Conservation (phyloP, 35 echinoderm and acorn worm species). For the Amphiura filiformis region DNA sequence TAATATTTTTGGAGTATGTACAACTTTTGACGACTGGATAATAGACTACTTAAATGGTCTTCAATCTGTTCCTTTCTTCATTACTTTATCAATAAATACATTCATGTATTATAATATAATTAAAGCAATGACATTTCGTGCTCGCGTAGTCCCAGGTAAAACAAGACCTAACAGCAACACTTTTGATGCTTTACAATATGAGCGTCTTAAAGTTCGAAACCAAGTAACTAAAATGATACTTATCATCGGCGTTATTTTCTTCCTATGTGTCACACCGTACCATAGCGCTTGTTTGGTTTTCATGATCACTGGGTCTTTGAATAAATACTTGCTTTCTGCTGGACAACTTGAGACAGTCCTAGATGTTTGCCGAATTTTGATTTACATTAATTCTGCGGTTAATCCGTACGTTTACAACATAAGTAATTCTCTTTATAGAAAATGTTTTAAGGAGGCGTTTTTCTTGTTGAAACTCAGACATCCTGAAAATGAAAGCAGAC, state of each 20-base stretch:
- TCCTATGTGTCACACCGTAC: not conserved
- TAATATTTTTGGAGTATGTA: not conserved
- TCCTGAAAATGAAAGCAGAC: too few species aligned
- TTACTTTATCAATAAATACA: not conserved
- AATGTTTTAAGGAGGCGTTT: conserved; percentile 38
- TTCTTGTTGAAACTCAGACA: too few species aligned
- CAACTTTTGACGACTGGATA: not conserved
- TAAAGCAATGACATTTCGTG: not conserved
- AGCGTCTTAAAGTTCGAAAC: not conserved
- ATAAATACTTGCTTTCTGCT: too few species aligned
- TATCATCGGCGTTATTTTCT: not conserved
- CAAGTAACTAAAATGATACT: not conserved
- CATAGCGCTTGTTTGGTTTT: too few species aligned
- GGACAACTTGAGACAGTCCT: too few species aligned
- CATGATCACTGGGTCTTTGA: too few species aligned
- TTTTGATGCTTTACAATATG: not conserved
- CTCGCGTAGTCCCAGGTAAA: not conserved
- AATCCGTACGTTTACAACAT: conserved; percentile 64
- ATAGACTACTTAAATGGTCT: not conserved
- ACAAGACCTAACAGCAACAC: too few species aligned
- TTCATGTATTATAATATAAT: not conserved
- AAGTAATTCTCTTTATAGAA: conserved; percentile 40
- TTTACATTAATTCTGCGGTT: conserved; percentile 65
- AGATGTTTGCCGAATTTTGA: conserved; percentile 47
- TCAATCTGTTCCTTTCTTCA: not conserved